Evolutionary conservation across 2,113 vertebrate species (phyloP).

Genomic region (Melanocharis versteri): DNA sequence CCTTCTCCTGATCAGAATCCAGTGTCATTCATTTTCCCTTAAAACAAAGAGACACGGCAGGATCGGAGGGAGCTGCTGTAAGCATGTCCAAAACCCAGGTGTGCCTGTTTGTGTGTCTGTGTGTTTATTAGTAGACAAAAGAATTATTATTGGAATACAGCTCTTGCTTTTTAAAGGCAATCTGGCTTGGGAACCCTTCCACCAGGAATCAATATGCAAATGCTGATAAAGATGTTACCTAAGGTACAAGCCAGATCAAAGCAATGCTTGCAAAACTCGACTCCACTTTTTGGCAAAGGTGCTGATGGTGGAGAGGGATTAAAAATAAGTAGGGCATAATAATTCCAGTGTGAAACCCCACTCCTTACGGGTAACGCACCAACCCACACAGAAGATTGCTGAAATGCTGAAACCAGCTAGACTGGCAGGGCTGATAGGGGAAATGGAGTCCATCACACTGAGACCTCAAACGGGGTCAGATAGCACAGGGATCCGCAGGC

Average conservation of each 20-base stretch:
- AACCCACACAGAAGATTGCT: not conserved
- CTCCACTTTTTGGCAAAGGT: conserved; percentile 1
- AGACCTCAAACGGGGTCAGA: conserved; percentile 9
- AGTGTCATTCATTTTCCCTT: not conserved
- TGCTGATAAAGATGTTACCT: not conserved
- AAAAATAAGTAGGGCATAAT: conserved; percentile 35
- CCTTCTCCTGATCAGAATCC: not conserved
- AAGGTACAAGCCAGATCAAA: conserved; percentile 19
- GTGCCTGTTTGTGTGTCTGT: not conserved
- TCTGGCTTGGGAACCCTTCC: not conserved
- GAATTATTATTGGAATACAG: not conserved
- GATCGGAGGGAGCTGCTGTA: not conserved
- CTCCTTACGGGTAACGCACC: not conserved
- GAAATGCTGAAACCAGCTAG: conserved; percentile 39
- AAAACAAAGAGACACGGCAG: not conserved
- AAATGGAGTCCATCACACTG: not conserved
- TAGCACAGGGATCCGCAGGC: not conserved
- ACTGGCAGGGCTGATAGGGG: not conserved
- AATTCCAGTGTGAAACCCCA: conserved; percentile 14
- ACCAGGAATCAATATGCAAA: not conserved
- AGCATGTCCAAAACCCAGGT: not conserved
- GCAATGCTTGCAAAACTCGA: not conserved
- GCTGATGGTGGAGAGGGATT: not conserved
- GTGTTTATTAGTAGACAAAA: not conserved
- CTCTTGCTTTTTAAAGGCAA: not conserved